Percentiles rank a stretch among this genome's conserved stretches.
These are phyloP conservation scores for Lophochroa leadbeateri DNA, from an alignment of 2,113 vertebrate species.

Conservation along the genomic window DNA sequence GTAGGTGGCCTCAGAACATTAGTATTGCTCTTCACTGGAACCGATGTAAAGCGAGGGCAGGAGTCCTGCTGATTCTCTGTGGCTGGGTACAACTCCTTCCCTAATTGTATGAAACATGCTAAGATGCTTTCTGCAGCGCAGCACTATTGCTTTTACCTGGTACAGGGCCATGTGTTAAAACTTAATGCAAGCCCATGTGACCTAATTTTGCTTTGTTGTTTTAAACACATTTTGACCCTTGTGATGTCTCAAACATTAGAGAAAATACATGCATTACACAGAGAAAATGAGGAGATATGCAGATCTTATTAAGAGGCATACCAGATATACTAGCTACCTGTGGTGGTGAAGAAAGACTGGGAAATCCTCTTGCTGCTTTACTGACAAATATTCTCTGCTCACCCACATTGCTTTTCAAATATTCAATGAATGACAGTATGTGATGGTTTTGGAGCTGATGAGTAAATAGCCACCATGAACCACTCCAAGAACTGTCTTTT, in stretches of 20 bases:
- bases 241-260: not conserved
- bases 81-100: not conserved
- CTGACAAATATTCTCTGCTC: not conserved
- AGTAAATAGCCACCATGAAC: not conserved
- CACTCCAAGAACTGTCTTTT: not conserved
- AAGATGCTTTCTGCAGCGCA: not conserved
- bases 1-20: slow-evolving; percentile 68
- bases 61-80: not conserved
- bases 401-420: not conserved
- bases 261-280: not conserved
- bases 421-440: not conserved
- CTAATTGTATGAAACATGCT: not conserved
- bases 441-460: not conserved
- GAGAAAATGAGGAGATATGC: not conserved
- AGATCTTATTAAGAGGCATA: not conserved
- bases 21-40: not conserved
- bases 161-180: not conserved
- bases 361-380: not conserved
- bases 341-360: not conserved
- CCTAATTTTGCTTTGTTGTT: not conserved
- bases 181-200: not conserved
- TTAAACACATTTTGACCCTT: not conserved
- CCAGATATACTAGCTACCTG: not conserved
- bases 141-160: not conserved
- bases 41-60: not conserved